Base-by-base conservation (phyloP, 2,888 invertebrate genomes). In the Portevinia maculata region DNA sequence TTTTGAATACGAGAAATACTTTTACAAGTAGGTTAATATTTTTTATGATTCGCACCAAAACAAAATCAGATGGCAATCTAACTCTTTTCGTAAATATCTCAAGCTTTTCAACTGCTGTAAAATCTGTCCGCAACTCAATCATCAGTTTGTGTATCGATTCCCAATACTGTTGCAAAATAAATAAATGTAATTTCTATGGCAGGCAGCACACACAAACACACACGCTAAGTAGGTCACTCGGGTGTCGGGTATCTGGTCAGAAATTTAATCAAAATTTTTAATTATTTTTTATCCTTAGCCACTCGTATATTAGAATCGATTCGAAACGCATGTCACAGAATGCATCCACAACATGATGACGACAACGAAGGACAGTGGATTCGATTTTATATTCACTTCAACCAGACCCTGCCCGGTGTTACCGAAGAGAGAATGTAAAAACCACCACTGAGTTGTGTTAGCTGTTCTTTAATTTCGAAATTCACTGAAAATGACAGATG, bases 401-500 rank as follows among this genome's bases (percentile, higher is more conserved):
- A 24, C 28, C 15, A 53, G 21, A 37, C 59, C 4, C 41, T 1
- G 7, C 15, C 13, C 32, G 21, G 13, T 24, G 48, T 55, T 32
- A n/a, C 41, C 41, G 19, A 17, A 30, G 34, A 57, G 32, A 46
- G 37, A 44, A 64, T 50, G 62, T 57, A 11, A 50, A 65, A 73
- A 53, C 46, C 46, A 41, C 3, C 53, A 55, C 67, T 74, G n/a
- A n/a, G n/a, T n/a, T n/a, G n/a, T n/a, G n/a, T n/a, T 73, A 73
- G 53, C 57, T 60, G n/a, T 53, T 44, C 13, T 28, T 44, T 64
- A 52, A 50, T 57, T 62, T 69, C 34, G 53, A 75, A 74, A 67
- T 62, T 79, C 67, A 57, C 60, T 50, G 67, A 55, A 39, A 75
- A 62, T 69, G 60, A 52, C 46, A 55, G 19, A 37, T 57, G 55